phyloP scores from a whole-genome alignment of 2,797 vertebrate genomes.

The Crypturellus tataupa region DNA sequence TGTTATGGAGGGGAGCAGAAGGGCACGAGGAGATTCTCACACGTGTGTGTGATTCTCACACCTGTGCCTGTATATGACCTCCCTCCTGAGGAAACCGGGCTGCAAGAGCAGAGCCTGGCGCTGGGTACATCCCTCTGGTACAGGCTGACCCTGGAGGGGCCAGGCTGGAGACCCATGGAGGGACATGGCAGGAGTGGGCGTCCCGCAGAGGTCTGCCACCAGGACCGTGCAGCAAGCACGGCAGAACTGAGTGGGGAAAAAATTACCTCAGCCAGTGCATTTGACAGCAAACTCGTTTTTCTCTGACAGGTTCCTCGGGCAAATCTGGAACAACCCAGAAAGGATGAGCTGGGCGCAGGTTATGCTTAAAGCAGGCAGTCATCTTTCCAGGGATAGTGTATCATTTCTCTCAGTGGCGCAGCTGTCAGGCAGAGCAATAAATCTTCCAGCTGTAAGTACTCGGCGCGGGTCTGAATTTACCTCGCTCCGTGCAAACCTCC shows the following conservation, averaged over 20 bases:
- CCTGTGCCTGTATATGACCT: no score
- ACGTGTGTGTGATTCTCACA: fast-evolving
- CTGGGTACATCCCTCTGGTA: fast-evolving
- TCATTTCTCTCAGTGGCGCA: neutral
- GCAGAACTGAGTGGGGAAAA: neutral
- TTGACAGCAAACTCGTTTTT: neutral
- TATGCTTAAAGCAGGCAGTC: neutral
- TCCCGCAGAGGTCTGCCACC: neutral
- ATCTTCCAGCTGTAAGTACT: neutral
- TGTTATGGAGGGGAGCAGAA: neutral
- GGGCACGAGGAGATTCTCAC: neutral
- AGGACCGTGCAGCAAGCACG: neutral
- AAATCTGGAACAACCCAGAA: neutral
- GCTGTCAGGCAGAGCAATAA: constrained; percentile 15
- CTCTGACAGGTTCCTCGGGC: neutral
- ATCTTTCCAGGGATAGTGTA: neutral
- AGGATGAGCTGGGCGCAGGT: neutral
- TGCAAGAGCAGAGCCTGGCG: neutral
- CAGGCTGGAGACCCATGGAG: fast-evolving
- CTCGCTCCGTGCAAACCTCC: neutral
- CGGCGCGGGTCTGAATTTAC: neutral
- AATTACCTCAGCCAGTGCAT: neutral
- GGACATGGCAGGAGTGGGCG: fast-evolving
- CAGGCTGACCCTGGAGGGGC: neutral
- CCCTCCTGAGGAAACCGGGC: neutral